phyloP scores from a whole-genome alignment of 23 tunicate species.

The Styela clava region DNA sequence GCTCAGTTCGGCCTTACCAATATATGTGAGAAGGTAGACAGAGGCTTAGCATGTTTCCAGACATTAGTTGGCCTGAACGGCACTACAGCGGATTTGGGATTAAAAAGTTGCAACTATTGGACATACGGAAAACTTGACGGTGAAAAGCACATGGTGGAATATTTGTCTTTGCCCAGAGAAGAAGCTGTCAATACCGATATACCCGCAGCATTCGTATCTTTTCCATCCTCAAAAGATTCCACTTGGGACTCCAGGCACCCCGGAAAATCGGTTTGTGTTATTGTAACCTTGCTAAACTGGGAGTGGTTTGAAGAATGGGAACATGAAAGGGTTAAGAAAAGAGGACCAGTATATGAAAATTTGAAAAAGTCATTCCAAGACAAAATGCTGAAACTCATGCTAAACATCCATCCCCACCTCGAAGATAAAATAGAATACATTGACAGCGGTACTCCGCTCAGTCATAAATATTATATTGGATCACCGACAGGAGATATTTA shows the following conservation, averaged over 20 bases:
- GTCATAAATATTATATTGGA: conserved; percentile 62
- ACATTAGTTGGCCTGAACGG: conserved; percentile 76
- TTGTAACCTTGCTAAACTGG: conserved; percentile 57
- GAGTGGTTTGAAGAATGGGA: conserved; percentile 87
- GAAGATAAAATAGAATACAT: conserved; percentile 58
- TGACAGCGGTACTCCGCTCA: conserved; percentile 73
- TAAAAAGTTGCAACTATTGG: conserved; percentile 61
- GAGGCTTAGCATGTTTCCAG: conserved; percentile 54
- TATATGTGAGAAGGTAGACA: not conserved
- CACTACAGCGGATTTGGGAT: conserved; percentile 46
- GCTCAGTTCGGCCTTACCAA: conserved; percentile 23
- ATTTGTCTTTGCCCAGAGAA: conserved; percentile 33
- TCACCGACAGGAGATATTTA: conserved; percentile 80
- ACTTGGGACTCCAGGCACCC: conserved; percentile 68
- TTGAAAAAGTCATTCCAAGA: conserved; percentile 49
- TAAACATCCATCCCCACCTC: conserved; percentile 51
- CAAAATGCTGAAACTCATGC: conserved; percentile 65
- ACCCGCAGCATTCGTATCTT: conserved; percentile 71
- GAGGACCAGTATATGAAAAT: conserved; percentile 48
- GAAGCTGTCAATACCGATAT: conserved; percentile 51
- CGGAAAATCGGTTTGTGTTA: conserved; percentile 61
- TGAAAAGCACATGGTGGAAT: conserved; percentile 37
- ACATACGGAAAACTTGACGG: conserved; percentile 32
- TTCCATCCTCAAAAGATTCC: conserved; percentile 87
- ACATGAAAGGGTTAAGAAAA: conserved; percentile 18